phyloP scores from a whole-genome alignment of 2,797 vertebrate species.

The Adrianichthys oophorus region DNA sequence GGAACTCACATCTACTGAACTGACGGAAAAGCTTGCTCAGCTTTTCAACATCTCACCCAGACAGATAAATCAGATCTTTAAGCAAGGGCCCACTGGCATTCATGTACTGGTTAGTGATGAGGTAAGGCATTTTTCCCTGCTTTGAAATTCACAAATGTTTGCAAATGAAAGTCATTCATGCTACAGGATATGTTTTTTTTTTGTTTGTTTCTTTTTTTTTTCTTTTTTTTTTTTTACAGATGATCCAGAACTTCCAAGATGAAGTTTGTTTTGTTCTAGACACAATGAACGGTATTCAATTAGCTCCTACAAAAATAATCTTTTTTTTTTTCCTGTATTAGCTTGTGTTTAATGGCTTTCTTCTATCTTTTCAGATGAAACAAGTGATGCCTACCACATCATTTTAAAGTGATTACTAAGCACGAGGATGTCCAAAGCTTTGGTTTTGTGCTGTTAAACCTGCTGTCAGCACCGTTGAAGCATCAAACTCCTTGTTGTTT shows the following conservation, averaged over 20 bases:
- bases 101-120: constrained; percentile 96
- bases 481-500: constrained; percentile 38
- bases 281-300: constrained; percentile 92
- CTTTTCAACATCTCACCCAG: constrained; percentile 93
- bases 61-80: constrained; percentile 96
- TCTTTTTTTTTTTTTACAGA: constrained; percentile 71
- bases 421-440: constrained; percentile 23
- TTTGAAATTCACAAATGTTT: not conserved
- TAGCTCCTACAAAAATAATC: constrained; percentile 11
- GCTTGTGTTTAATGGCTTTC: not conserved
- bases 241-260: constrained; percentile 98
- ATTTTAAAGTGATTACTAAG: constrained; percentile 87
- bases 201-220: not conserved
- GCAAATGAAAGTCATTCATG: not conserved
- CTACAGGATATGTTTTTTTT: not conserved
- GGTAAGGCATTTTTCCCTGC: constrained; percentile 66
- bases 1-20: constrained; percentile 86
- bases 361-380: constrained; percentile 81
- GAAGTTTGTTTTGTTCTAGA: constrained; percentile 96
- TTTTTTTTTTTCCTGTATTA: constrained; percentile 31
- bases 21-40: constrained; percentile 93
- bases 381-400: constrained; percentile 93
- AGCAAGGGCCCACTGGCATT: constrained; percentile 94
- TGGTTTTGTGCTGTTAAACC: constrained; percentile 38
- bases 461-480: constrained; percentile 43